Evolutionary conservation across 92 coral and sea anemone species (phyloP), one percentile per base, ranked within the genome.

Genomic region (Epizoanthus fatuus): DNA sequence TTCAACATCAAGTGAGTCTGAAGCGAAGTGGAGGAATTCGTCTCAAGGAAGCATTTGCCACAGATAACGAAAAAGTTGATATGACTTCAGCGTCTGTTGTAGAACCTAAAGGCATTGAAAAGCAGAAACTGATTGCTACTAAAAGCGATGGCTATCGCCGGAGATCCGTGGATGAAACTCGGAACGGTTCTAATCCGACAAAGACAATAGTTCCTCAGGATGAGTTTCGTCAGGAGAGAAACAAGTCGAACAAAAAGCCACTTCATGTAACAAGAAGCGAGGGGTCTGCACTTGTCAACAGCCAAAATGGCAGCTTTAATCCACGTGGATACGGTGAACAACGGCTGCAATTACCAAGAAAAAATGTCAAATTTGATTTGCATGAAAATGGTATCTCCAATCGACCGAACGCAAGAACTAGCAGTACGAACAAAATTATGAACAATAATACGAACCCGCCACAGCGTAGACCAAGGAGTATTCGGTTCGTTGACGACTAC

Each of bases 1-100:
- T 13, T 45, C 58, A 17, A 7, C 37, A 45, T 51, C 77, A 72
- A 20, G 11, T 20, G 53, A 72, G 77, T 20, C 7, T 72, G 45
- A 72, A 72, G 60, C 77, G 77, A 25, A 72, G 77, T 58, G 77
- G 77, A 20, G 77, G 77, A 45, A 72, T 72, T 44, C 77, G 77
- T 35, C n/a, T 72, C 0, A 72, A 22, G n/a, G 77, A 72, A 20
- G 59, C n/a, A 25, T 72, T 49, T 20, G 38, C n/a, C 58, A 72
- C 25, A 72, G 32, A 3, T 8, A 51, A 45, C 17, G 51, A 55
- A 49, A 51, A 49, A 7, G 11, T 25, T 45, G 77, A 72, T 0
- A 45, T 35, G 14, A 3, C 20, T 20, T 49, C 53, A 47, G 54
- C n/a, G 2, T 51, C 57, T n/a, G 58, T 9, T 10, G 39, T 17